Base-by-base conservation (phyloP, 1,140 invertebrate species). In the Drosophila ironensis region DNA sequence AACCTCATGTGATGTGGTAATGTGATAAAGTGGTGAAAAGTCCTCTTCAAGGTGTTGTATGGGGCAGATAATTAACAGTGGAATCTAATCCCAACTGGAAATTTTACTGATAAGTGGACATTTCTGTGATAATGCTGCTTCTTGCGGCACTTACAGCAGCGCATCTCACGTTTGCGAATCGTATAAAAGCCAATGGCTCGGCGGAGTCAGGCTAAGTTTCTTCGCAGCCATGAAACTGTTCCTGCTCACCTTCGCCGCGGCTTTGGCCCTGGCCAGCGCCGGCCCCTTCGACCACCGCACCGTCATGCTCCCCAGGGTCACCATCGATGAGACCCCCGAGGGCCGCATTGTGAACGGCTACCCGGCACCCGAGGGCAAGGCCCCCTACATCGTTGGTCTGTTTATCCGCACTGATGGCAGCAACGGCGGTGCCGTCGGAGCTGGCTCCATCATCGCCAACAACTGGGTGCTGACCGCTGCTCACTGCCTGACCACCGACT, bases 381-480 rank as follows among this genome's bases (percentile, higher is more conserved):
- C 91, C 42, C 91, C 92, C 3, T 91, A 91, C 51, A 91, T 92
- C 53, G 91, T 90, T 2, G 87, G 89, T 0, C 69, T 93, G 3
- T 20, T 46, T 2, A 64, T 92, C 52, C 67, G 88, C 17, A 88
- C 54, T 0, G 28, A 52, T 9, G 89, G 89, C 0, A 60, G 56
- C 30, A 80, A 89, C 52, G 7, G 12, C 0, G 12, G 30, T 4
- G 61, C 51, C 8, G 44, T 91, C 54, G 78, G 94, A 57, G 93
- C 93, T 2, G 94, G 92, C 6, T 91, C 91, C 11, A 77, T 94
- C 25, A 91, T 94, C 16, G 89, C 86, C 47, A 67, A 87, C 41
- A 51, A 88, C n/a, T 93, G 91, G 91, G 80, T 93, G 0, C 60
- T 94, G 25, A 92, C 92, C 2, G 92, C 93, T 2, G 93, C 92